Percentiles rank a stretch among this genome's conserved stretches.
Evolutionary conservation across 2,888 invertebrate genomes (phyloP).

Genomic region (Drosophila kuntzei): DNA sequence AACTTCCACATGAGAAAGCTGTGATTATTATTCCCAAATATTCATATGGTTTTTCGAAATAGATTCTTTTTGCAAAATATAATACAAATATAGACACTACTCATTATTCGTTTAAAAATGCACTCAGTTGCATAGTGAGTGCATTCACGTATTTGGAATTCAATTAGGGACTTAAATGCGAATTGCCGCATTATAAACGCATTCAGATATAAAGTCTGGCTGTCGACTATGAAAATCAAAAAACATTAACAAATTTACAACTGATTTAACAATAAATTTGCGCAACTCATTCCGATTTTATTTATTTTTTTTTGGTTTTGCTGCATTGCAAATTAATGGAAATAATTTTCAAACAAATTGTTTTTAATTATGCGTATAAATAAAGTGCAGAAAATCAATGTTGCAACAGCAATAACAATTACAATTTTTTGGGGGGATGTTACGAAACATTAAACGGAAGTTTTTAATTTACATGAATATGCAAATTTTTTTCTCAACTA

Average conservation of each 20-base stretch:
- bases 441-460: constrained; percentile 54
- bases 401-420: constrained; percentile 7
- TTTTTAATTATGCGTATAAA: constrained; percentile 61
- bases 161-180: constrained; percentile 46
- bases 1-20: too few species aligned
- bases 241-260: constrained; percentile 70
- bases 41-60: too few species aligned
- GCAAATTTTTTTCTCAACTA: constrained; percentile 43
- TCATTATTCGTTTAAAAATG: constrained; percentile 8
- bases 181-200: constrained; percentile 44
- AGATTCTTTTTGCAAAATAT: too few species aligned
- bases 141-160: constrained; percentile 34
- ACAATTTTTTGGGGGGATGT: not conserved
- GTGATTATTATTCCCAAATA: too few species aligned
- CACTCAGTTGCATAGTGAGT: constrained; percentile 1
- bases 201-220: constrained; percentile 48
- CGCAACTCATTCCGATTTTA: constrained; percentile 4
- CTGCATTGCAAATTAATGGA: constrained; percentile 42
- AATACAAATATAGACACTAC: too few species aligned
- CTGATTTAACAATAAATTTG: constrained; percentile 74
- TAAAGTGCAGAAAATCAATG: constrained; percentile 43
- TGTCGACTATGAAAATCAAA: constrained; percentile 33
- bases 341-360: constrained; percentile 55
- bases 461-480: constrained; percentile 73
- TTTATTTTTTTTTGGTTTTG: not conserved